These are phyloP conservation scores for Nomada ferruginata DNA, from an alignment of 2,888 invertebrate genomes.

Conservation along the genomic window DNA sequence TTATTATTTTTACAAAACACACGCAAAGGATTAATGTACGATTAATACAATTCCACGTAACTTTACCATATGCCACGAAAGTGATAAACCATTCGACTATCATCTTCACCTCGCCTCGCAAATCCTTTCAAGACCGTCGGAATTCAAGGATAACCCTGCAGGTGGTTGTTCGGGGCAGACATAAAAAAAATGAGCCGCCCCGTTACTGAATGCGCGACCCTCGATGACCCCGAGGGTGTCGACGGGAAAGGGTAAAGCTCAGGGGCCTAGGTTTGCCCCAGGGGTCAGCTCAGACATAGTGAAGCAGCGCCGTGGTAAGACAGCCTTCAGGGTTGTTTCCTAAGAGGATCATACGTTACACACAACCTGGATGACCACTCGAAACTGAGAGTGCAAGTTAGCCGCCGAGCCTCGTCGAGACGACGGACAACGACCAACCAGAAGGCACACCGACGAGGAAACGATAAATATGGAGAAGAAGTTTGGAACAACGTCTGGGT, in stretches of 20 bases:
- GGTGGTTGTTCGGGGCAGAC: constrained; percentile 30
- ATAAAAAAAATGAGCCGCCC: constrained; percentile 15
- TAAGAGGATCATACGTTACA: constrained; percentile 41
- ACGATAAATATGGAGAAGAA: constrained; percentile 25
- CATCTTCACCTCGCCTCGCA: no score
- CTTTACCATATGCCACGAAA: no score
- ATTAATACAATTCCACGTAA: no score
- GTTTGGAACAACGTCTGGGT: not conserved
- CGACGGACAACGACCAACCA: not conserved
- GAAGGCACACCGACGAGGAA: constrained; percentile 7
- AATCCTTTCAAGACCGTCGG: not conserved
- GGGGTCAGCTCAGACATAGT: constrained; percentile 29
- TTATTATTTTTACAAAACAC: not conserved
- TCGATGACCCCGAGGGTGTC: constrained; percentile 26
- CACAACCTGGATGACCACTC: constrained; percentile 28
- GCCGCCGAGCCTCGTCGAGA: constrained; percentile 15
- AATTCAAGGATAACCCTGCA: constrained; percentile 26
- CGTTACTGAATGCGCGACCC: constrained; percentile 18
- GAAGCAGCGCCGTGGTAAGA: constrained; percentile 16
- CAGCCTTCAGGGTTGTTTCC: constrained; percentile 26
- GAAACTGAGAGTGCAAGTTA: constrained; percentile 19
- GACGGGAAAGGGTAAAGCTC: constrained; percentile 37
- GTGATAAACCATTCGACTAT: not conserved
- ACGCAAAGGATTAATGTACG: no score
- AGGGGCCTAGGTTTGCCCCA: constrained; percentile 29